Evolutionary conservation across 2,888 invertebrate genomes (phyloP).

Genomic region (Tetragonisca angustula): DNA sequence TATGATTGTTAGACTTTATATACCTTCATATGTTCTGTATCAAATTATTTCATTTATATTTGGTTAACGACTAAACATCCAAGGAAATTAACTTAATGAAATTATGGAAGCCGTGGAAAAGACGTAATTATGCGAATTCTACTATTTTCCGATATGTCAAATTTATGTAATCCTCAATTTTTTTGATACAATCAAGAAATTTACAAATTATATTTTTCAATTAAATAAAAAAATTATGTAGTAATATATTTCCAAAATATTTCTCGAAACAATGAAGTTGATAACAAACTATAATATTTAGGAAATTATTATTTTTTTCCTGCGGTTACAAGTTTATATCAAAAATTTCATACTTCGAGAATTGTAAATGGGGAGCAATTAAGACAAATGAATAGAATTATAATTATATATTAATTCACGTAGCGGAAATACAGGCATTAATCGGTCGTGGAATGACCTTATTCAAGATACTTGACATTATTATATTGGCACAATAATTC

Average conservation of each 20-base stretch:
- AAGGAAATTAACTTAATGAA: constrained; percentile 57
- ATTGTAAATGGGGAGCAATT: neutral
- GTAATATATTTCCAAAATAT: neutral
- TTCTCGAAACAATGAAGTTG: too few relatives aligned
- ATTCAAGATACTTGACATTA: constrained; percentile 39
- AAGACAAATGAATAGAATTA: neutral
- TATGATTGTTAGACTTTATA: neutral
- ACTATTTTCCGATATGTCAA: constrained; percentile 43
- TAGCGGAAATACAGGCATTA: constrained; percentile 14
- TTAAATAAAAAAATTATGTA: neutral
- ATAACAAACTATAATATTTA: neutral
- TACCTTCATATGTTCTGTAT: neutral
- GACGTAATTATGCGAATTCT: constrained; percentile 52
- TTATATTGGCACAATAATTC: constrained; percentile 19
- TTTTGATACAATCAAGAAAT: neutral
- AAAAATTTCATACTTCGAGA: neutral
- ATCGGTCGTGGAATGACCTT: constrained; percentile 24
- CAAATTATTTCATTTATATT: constrained; percentile 12
- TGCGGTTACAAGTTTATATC: neutral
- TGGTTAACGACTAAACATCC: constrained; percentile 11
- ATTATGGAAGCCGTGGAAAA: constrained; percentile 65
- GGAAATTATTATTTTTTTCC: neutral
- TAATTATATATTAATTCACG: neutral
- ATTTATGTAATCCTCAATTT: constrained; percentile 30
- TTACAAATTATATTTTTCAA: neutral